Evolutionary conservation across 2,888 invertebrate genomes (phyloP), one percentile per base, ranked within the genome.

Genomic region (Nymphalis urticae): DNA sequence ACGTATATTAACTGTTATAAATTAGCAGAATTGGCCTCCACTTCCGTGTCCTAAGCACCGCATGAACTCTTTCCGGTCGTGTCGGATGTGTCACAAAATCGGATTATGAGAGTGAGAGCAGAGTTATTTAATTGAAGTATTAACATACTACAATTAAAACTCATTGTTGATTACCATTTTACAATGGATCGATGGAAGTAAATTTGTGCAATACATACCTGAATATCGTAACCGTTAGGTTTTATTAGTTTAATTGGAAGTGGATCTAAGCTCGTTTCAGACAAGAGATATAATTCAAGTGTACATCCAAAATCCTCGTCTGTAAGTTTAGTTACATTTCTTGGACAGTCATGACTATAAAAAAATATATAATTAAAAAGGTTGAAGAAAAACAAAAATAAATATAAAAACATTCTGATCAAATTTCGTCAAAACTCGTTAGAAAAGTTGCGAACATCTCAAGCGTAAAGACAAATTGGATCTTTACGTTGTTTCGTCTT

Each of bases 181-280:
- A 9, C 13, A 10, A 21, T 2, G 21, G 21, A 24, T 21, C 24
- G 27, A 54, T 56, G 48, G 10, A 62, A 17, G 42, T 56, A 58
- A 56, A 13, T 51, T 13, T 48, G 19, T 47, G 42, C 19, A 58
- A 13, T 53, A 67, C 66, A 69, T 81, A 87, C 90, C 86, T 87
- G 81, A 4, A 88, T 80, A 65, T 76, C 75, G 66, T 81, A 72
- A 1, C 86, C 88, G 64, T 76, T 82, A 2, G 88, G 83, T 75
- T 85, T 87, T 19, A 75, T 73, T 27, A 88, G 68, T 5, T 73
- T 72, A 10, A 90, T 79, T 0, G 88, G 84, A 24, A 91, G 62
- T 9, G 86, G 81, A 50, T 75, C 78, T 2, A 82, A 80, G 19
- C 79, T 79, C 7, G 78, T 83, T 68, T 82, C 78, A 6, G 72